Evolutionary conservation across 2,113 vertebrate species (phyloP), one percentile per base, ranked within the genome.

Genomic region (Hippopotamus amphibius): DNA sequence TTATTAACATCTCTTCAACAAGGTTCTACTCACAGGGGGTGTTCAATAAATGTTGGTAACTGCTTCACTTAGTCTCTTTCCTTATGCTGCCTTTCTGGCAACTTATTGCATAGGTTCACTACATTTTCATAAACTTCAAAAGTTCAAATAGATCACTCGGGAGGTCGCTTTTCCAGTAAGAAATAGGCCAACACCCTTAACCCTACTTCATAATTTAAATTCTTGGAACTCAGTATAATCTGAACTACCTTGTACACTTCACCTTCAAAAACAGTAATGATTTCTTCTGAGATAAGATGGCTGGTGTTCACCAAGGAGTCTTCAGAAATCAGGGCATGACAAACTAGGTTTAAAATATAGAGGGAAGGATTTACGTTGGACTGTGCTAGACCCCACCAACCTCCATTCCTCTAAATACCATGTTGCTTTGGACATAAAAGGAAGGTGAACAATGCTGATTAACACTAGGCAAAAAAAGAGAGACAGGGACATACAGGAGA

Each of bases 171-270:
- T 94, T 83, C 66, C 41, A 88, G 71, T 76, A 21, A 95, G 71
- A 97, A 81, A 79, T 0, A 87, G 76, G 76, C 43, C 69, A 90
- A 81, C 61, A 81, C 24, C 63, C 71, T 94, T 82, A 90, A 77
- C 9, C 48, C 66, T 63, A 68, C 43, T 88, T 93, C 53, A 30
- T 72, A 86, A 97, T 92, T 96, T 93, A 96, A 89, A 94, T 92
- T 94, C 83, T 41, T 30, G 3, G 63, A 92, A 83, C 16, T 80
- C 50, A 61, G 77, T 65, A 55, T 68, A 87, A 88, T 50, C 43
- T 87, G 65, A 68, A 76, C 57, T 90, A 77, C 50, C 84, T 86
- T 13, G 28, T 50, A 80, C 46, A 74, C 71, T 57, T 95, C 90
- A 69, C 37, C 90, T 96, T 88, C 41, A 17, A 92, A 86, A 84